phyloP scores from a whole-genome alignment of 2,888 invertebrate genomes.

The Caenorhabditis japonica region DNA sequence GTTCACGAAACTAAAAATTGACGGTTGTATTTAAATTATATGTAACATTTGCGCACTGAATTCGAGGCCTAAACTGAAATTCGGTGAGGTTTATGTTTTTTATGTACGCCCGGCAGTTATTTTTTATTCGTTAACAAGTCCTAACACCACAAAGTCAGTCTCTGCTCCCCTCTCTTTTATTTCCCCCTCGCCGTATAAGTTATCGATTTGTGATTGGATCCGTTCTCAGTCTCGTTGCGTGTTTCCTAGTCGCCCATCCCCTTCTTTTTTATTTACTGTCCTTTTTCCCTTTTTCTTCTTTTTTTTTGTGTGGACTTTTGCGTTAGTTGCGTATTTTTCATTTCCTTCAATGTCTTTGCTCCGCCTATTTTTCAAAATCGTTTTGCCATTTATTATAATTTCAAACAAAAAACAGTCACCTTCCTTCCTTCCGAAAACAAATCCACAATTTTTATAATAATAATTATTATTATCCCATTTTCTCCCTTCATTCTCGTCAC shows the following conservation, averaged over 20 bases:
- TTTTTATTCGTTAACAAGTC: slow-evolving; percentile 6
- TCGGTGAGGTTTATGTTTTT: too few relatives aligned
- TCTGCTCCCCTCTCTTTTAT: not conserved
- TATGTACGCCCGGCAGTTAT: too few relatives aligned
- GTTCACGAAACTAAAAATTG: not conserved
- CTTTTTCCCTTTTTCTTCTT: slow-evolving; percentile 12
- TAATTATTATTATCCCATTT: not conserved
- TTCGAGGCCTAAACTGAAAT: too few relatives aligned
- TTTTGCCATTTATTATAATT: too few relatives aligned
- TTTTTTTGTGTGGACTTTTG: slow-evolving; percentile 11
- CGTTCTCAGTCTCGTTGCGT: slow-evolving; percentile 53
- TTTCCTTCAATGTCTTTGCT: too few relatives aligned
- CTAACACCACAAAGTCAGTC: not conserved
- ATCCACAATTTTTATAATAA: not conserved
- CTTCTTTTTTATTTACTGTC: slow-evolving; percentile 3
- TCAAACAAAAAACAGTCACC: too few relatives aligned
- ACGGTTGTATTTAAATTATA: too few relatives aligned
- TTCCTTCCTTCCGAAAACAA: not conserved
- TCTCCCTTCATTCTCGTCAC: slow-evolving; percentile 5
- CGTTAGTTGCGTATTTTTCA: too few relatives aligned
- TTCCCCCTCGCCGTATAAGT: slow-evolving; percentile 29
- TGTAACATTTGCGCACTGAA: too few relatives aligned
- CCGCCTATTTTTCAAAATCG: not conserved
- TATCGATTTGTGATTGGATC: slow-evolving; percentile 53
- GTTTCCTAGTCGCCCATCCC: slow-evolving; percentile 31